A percentile compares a stretch with the other conserved stretches of the same genome.
Evolutionary conservation across 2,888 invertebrate species (phyloP).

Genomic region (Lasioglossum vierecki): DNA sequence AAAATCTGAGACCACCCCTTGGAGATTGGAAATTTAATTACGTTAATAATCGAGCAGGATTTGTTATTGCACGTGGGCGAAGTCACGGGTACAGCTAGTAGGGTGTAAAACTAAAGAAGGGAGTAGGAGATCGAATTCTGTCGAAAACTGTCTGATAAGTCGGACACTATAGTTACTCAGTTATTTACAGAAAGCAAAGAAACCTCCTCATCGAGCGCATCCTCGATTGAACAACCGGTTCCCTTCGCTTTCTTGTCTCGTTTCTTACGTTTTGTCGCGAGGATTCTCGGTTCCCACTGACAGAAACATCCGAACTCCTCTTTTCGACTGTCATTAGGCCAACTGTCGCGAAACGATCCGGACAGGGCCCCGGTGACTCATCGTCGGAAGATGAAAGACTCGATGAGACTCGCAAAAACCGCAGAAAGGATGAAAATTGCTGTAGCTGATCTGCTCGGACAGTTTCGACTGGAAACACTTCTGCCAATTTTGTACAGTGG

Average conservation of each 20-base stretch:
- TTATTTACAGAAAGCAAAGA: slow-evolving; percentile 61
- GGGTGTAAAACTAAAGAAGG: no score
- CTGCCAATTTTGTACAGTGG: not conserved
- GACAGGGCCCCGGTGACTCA: slow-evolving; percentile 35
- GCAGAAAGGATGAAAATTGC: not conserved
- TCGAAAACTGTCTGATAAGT: slow-evolving; percentile 41
- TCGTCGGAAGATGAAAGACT: slow-evolving; percentile 35
- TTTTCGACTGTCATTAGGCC: slow-evolving; percentile 28
- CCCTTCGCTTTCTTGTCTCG: slow-evolving; percentile 25
- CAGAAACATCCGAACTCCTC: slow-evolving; percentile 40
- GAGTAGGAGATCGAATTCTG: not conserved
- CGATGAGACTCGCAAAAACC: slow-evolving; percentile 8
- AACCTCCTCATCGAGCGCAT: slow-evolving; percentile 22
- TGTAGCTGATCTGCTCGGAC: slow-evolving; percentile 12
- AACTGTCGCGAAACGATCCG: slow-evolving; percentile 40
- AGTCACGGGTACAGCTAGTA: no score
- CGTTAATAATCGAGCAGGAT: no score
- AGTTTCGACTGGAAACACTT: not conserved
- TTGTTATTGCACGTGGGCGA: no score
- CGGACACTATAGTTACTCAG: slow-evolving; percentile 55
- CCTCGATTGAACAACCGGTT: slow-evolving; percentile 62
- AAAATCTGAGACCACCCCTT: no score
- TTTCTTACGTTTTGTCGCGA: slow-evolving; percentile 8
- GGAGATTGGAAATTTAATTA: no score
- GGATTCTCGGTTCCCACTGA: slow-evolving; percentile 34